Evolutionary conservation across 92 coral and sea anemone genomes (phyloP), one percentile per base, ranked within the genome.

Genomic region (Epizoanthus fatuus): DNA sequence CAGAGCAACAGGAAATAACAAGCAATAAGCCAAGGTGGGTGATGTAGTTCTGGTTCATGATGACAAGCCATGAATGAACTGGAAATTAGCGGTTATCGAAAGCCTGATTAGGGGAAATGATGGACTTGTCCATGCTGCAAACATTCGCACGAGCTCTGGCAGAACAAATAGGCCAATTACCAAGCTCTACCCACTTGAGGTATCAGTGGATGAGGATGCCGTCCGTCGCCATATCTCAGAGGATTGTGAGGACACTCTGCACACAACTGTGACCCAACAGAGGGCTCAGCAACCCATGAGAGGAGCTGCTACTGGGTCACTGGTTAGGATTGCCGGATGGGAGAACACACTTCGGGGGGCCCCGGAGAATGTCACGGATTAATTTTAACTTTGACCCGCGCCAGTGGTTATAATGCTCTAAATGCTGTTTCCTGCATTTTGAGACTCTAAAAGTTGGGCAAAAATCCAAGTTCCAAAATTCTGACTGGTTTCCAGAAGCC

Each of bases 181-280:
- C 6, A 81, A 81, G 32, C 86, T 81, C n/a, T 84, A 84, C 58
- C 88, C 88, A 40, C 88, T 84, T 40, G 84, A 84, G 40, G 45
- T 84, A 20, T 47, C 66, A 22, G 38, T 84, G 2, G 82, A 71
- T 29, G 35, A 29, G 35, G 35, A 29, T 29, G 35, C 2, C 35
- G 35, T 0, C 2, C 35, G 2, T 29, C 35, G 2, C 35, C 35
- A 29, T 29, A 29, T 29, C 35, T 29, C 35, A 29, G 35, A 29
- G 35, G 35, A 29, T 29, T 29, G 35, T 66, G 63, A 82, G 38
- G 81, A 69, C 20, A 82, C 80, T 13, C 47, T 49, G 47, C 72
- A 57, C 63, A 2, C 16, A 57, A 57, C 63, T 57, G 4, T 57
- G 35, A 57, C 19, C 63, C 63, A 16, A 17, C 19, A 2, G 63